phyloP scores from a whole-genome alignment of 2,797 vertebrate genomes.

The Mycteria americana region DNA sequence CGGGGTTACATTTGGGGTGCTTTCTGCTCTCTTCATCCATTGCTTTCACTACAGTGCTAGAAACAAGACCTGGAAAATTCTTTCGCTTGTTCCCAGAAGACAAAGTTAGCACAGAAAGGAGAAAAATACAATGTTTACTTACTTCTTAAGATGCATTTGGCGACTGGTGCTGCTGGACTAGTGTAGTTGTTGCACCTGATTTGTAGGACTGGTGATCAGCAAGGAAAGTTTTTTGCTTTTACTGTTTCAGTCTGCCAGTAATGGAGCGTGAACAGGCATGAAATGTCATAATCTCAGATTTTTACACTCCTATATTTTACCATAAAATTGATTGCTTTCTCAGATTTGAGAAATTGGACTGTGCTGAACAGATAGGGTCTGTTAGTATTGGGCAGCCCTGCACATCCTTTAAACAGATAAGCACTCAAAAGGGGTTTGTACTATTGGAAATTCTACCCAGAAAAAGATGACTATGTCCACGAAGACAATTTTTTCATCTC shows the following conservation, averaged over 20 bases:
- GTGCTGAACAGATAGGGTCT: neutral
- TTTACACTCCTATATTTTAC: neutral
- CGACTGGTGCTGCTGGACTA: neutral
- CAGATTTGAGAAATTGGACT: neutral
- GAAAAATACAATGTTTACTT: neutral
- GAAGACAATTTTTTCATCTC: neutral
- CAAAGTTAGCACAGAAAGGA: neutral
- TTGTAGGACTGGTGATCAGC: neutral
- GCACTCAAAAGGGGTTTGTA: neutral
- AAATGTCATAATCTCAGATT: neutral
- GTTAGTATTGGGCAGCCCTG: neutral
- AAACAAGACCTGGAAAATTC: neutral
- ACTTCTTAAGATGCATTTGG: neutral
- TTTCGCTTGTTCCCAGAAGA: neutral
- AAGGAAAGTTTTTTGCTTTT: neutral
- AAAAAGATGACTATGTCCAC: neutral
- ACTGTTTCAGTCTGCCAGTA: neutral
- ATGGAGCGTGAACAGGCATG: neutral
- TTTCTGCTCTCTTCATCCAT: neutral
- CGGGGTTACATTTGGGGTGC: neutral
- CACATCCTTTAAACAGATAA: neutral
- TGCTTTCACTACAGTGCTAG: neutral
- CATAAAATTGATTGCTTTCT: constrained; percentile 23
- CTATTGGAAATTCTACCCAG: neutral
- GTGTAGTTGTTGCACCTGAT: neutral